phyloP scores from a whole-genome alignment of 2,888 invertebrate genomes.

The Tridacna gigas region DNA sequence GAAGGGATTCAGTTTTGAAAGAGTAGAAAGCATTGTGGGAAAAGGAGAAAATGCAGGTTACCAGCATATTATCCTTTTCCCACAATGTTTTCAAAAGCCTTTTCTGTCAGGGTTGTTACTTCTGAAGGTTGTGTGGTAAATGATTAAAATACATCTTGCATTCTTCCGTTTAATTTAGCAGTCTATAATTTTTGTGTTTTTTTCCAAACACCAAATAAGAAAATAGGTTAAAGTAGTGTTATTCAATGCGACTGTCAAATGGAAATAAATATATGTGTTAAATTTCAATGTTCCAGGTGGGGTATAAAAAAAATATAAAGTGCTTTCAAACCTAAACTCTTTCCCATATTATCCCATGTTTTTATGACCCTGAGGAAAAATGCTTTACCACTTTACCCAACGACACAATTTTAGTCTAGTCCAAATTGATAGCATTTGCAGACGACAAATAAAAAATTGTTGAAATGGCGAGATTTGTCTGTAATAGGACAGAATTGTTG shows the following conservation, averaged over 20 bases:
- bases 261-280: not conserved
- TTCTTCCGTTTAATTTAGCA: too few species aligned
- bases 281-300: conserved; percentile 3
- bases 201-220: not conserved
- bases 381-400: too few species aligned
- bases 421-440: too few species aligned
- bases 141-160: too few species aligned
- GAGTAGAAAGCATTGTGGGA: not conserved
- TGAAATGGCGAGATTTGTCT: too few species aligned
- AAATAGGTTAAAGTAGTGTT: not conserved
- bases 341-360: too few species aligned
- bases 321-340: not conserved
- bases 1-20: not conserved
- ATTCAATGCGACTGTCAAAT: conserved; percentile 3
- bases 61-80: not conserved
- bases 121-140: too few species aligned
- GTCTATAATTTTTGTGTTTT: not conserved
- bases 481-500: too few species aligned
- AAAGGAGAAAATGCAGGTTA: not conserved
- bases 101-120: too few species aligned
- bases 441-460: too few species aligned
- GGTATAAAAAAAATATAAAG: not conserved
- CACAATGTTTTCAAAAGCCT: conserved; percentile 1
- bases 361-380: too few species aligned
- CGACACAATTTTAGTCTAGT: too few species aligned